Evolutionary conservation across 2,113 vertebrate genomes (phyloP).

Genomic region (Nothobranchius furzeri): DNA sequence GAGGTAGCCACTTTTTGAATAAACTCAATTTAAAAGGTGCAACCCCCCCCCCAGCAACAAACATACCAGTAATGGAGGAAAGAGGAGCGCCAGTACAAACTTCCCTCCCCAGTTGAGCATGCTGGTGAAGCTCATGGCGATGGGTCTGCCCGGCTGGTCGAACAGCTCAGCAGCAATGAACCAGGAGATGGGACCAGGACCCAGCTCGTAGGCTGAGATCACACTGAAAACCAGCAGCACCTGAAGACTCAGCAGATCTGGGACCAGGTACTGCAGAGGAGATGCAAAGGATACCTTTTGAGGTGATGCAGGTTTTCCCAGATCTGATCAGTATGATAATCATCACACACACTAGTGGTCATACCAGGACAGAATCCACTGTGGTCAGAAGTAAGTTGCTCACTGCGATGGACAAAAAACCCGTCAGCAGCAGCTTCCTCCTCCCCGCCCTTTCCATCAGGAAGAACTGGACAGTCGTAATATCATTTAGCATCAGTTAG

Average conservation of each 20-base stretch:
- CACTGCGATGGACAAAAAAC: conserved; percentile 64
- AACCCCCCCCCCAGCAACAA: not conserved
- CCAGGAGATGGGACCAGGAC: conserved; percentile 74
- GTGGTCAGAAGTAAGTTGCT: conserved; percentile 79
- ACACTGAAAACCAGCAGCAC: conserved; percentile 72
- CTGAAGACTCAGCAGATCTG: conserved; percentile 65
- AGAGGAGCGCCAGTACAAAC: conserved; percentile 74
- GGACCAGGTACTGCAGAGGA: conserved; percentile 54
- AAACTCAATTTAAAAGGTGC: too few relatives aligned
- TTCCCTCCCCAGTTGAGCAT: conserved; percentile 79
- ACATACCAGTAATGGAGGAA: conserved; percentile 66
- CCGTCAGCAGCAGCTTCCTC: conserved; percentile 69
- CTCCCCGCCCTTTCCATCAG: conserved; percentile 69
- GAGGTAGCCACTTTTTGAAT: not conserved
- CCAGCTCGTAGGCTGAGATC: conserved; percentile 75
- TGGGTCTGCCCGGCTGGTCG: conserved; percentile 64
- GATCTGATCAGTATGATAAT: too few relatives aligned
- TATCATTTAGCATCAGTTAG: too few relatives aligned
- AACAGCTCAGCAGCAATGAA: conserved; percentile 77
- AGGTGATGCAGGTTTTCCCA: too few relatives aligned
- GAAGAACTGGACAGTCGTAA: conserved; percentile 62
- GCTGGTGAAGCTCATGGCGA: conserved; percentile 79
- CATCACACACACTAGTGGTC: not conserved
- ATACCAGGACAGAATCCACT: conserved; percentile 75
- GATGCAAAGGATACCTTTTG: not conserved